A percentile compares a stretch with the other conserved stretches of the same genome.
phyloP scores from a whole-genome alignment of 1,140 invertebrate genomes.

The Cecropterus lyciades region DNA sequence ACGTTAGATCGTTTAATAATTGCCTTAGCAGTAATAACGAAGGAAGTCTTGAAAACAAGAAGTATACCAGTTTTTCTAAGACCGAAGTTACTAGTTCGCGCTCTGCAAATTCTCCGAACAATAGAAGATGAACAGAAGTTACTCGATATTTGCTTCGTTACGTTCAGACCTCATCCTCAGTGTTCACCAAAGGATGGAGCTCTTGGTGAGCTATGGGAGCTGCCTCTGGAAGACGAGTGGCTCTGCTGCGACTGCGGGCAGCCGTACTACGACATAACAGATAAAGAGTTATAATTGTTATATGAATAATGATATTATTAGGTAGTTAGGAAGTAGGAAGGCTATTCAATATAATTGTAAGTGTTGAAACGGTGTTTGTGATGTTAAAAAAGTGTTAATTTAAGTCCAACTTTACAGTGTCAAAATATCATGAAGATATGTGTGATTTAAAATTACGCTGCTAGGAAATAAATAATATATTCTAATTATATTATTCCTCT shows the following conservation, averaged over 20 bases:
- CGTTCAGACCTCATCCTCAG: constrained; percentile 23
- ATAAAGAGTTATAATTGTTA: neutral
- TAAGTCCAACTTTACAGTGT: neutral
- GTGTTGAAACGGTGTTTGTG: too few species aligned
- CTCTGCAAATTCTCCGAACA: constrained; percentile 19
- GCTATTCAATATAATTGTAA: too few species aligned
- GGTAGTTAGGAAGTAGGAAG: too few species aligned
- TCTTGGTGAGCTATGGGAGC: constrained; percentile 39
- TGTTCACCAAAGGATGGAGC: constrained; percentile 1
- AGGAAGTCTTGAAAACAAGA: constrained; percentile 2
- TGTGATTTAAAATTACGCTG: too few species aligned
- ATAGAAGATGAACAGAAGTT: constrained; percentile 33
- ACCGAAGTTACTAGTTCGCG: neutral
- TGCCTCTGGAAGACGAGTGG: constrained; percentile 38
- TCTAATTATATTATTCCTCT: too few species aligned
- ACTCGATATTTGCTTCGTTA: constrained; percentile 27
- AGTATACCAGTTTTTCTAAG: constrained; percentile 21
- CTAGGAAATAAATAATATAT: too few species aligned
- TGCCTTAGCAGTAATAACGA: constrained; percentile 12
- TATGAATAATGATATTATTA: too few species aligned
- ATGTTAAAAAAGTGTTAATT: too few species aligned
- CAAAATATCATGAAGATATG: too few species aligned
- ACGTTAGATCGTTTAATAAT: constrained; percentile 16
- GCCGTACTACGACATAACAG: constrained; percentile 21
- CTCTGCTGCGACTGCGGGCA: constrained; percentile 35